Percentiles rank a stretch among this genome's conserved stretches.
Evolutionary conservation across 2,888 invertebrate species (phyloP).

Genomic region (Arrhopalites spinosus): DNA sequence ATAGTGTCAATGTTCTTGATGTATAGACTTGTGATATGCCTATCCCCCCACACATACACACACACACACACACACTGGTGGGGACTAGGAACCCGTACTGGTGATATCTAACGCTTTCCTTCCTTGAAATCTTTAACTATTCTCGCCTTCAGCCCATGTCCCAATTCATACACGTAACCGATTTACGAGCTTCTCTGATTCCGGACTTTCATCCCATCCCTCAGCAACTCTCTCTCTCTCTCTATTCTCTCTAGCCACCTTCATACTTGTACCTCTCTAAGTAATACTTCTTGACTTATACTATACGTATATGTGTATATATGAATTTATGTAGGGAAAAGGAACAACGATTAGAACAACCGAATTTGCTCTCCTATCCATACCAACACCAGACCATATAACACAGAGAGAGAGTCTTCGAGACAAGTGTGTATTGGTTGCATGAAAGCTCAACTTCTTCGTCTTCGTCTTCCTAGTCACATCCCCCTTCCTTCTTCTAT

Average conservation of each 20-base stretch:
- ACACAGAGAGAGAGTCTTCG: neutral
- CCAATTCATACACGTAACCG: constrained; percentile 53
- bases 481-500: constrained; percentile 3
- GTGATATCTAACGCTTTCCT: constrained; percentile 41
- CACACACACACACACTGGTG: no score
- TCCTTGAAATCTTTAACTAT: constrained; percentile 55
- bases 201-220: constrained; percentile 45
- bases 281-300: no score
- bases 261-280: neutral
- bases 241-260: constrained; percentile 3
- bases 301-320: neutral
- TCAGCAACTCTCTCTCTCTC: constrained; percentile 16
- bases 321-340: neutral
- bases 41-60: constrained; percentile 39
- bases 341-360: constrained; percentile 15
- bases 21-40: constrained; percentile 56
- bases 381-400: neutral
- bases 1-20: constrained; percentile 56
- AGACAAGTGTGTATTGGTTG: neutral
- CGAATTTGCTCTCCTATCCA: constrained; percentile 20
- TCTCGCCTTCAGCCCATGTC: constrained; percentile 53
- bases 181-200: constrained; percentile 53
- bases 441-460: neutral
- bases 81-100: no score
- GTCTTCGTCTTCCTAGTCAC: neutral